Evolutionary conservation across 2,888 invertebrate species (phyloP), one percentile per base, ranked within the genome.

Genomic region (Oscheius sp.): DNA sequence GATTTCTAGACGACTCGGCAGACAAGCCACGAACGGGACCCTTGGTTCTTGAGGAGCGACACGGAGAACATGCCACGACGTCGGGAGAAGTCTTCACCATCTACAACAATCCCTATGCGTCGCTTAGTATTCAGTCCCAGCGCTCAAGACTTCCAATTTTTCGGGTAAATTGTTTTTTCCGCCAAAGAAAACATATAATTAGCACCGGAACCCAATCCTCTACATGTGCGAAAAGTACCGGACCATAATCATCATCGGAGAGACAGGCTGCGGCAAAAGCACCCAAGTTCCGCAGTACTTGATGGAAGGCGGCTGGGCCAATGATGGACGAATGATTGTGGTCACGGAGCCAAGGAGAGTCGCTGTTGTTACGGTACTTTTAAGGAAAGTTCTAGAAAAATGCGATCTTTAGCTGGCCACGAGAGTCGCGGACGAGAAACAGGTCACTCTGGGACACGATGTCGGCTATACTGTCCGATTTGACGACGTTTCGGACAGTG

Each of bases 251-350:
- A 91, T 92, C 33, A 90, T 92, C 57, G 98, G 98, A 1, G 97
- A 99, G 90, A 87, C 97, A 2, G 98, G 98, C 37, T 95, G 94
- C 85, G 96, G 97, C 50, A 95, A 98, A 90, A 96, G 96, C 88
- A 97, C 96, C 0, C 96, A 96, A 72, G 76, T 76, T 5, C 89
- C 89, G 21, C 92, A 98, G 94, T 98, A 96, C 89, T 91, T 98
- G 35, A 90, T 93, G 83, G 97, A 98, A 89, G 93, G 93, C 76
- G 95, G 95, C 87, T 95, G 95, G 94, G 90, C 93, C 62, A 90
- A 92, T 11, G 93, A 94, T 71, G 94, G 94, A 68, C 91, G 91
- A 83, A 92, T 93, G 76, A 93, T 98, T 68, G 95, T 94, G 60
- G 93, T 99, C 77, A 96, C 96, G 1, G 95, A 98, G 89, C 97